phyloP scores from a whole-genome alignment of 1,140 invertebrate genomes.

The Zaprionus ghesquierei region DNA sequence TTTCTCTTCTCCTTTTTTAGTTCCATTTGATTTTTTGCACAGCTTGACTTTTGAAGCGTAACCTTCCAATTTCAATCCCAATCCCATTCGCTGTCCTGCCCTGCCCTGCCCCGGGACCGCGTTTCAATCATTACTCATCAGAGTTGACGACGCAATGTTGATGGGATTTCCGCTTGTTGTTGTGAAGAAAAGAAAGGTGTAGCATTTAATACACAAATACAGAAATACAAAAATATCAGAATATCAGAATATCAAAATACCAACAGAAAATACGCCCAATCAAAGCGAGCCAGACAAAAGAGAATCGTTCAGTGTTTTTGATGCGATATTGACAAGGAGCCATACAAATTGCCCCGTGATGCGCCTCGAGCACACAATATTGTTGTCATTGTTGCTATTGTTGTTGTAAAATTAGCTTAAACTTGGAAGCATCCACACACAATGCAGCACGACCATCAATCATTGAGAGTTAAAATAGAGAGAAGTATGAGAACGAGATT shows the following conservation, averaged over 20 bases:
- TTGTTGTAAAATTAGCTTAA: slow-evolving; percentile 78
- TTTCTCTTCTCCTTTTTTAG: slow-evolving; percentile 21
- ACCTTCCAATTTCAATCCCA: background rate
- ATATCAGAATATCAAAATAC: background rate
- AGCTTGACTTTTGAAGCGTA: slow-evolving; percentile 69
- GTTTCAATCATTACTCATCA: slow-evolving; percentile 74
- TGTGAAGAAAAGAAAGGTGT: slow-evolving; percentile 41
- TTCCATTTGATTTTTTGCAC: slow-evolving; percentile 55
- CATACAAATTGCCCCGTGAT: slow-evolving; percentile 70
- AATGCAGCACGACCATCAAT: slow-evolving; percentile 70
- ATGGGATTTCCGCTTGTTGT: slow-evolving; percentile 60
- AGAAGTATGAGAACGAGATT: background rate
- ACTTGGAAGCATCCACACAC: slow-evolving; percentile 48
- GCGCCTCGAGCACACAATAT: slow-evolving; percentile 7
- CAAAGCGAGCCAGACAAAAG: slow-evolving; percentile 70
- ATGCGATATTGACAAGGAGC: slow-evolving; percentile 72
- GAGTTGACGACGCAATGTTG: slow-evolving; percentile 60
- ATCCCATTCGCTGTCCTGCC: background rate
- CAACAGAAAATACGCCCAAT: slow-evolving; percentile 45
- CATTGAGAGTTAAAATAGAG: slow-evolving; percentile 31
- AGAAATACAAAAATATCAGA: slow-evolving; percentile 6
- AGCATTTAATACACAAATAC: slow-evolving; percentile 28
- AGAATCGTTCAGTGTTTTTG: slow-evolving; percentile 63
- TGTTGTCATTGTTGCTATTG: slow-evolving; percentile 34
- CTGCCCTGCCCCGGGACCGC: slow-evolving; percentile 13